Conservation (phyloP, 2,113 vertebrate genomes). For the Vidua chalybeata region DNA sequence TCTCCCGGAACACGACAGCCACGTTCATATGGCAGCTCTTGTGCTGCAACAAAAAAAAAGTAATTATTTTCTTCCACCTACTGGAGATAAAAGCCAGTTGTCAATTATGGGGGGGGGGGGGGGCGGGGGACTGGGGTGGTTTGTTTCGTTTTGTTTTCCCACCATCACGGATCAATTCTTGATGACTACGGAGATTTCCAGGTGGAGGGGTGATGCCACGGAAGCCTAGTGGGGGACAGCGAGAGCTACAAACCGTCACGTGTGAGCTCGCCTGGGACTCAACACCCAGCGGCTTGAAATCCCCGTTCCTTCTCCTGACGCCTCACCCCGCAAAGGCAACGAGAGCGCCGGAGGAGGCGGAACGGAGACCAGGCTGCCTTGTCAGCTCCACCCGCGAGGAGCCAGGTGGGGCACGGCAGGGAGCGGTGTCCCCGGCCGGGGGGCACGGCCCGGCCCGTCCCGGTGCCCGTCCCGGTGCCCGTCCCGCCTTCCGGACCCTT, state of each 20-base stretch:
- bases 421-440: not conserved
- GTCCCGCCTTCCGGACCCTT: not conserved
- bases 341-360: rapidly evolving
- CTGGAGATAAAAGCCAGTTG: not conserved
- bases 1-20: not conserved
- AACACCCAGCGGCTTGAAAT: rapidly evolving
- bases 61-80: not conserved
- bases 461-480: not conserved
- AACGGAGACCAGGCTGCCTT: rapidly evolving
- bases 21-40: not conserved
- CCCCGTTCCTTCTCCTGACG: rapidly evolving
- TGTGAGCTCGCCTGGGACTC: rapidly evolving
- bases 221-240: rapidly evolving
- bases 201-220: rapidly evolving
- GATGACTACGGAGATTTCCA: rapidly evolving
- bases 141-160: not conserved
- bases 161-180: not conserved
- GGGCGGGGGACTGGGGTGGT: rapidly evolving
- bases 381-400: not conserved
- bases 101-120: rapidly evolving
- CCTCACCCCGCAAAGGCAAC: not conserved
- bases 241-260: rapidly evolving
- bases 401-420: rapidly evolving
- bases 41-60: too few relatives aligned
- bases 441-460: not conserved